Base-by-base conservation (phyloP, 2,113 vertebrate species). In the Trogon melanurus region DNA sequence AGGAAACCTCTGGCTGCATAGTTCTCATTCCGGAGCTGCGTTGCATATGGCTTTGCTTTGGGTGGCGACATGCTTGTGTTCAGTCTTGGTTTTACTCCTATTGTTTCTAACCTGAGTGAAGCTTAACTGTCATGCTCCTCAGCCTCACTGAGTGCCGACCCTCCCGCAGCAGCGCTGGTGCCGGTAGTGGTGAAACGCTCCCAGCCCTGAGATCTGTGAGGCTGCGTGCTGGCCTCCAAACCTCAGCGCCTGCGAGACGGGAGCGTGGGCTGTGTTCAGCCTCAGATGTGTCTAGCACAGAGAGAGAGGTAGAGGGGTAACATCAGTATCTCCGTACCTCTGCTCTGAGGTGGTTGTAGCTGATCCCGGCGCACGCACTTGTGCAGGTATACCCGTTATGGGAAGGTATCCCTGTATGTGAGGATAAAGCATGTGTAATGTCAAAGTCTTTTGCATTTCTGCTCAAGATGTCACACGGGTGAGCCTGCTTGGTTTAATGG, bases 1-100 rank as follows among this genome's bases (percentile, higher is more conserved):
- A 96, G 92, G 82, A 96, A 96, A 95, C 95, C 95, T 97, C 95
- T 95, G 95, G 69, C 94, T 84, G 91, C 96, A 95, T 96, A 95
- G 69, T 75, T 97, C 26, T 96, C 93, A 96, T 97, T 97, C 96
- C 96, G 92, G 95, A 93, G 94, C 91, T 2, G 72, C 85, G 91
- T 21, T 92, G 79, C 86, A 92, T 32, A 62, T 93, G 95, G 88
- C 93, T 96, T 93, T 87, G 95, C 93, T 95, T 62, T 91, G 89
- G 93, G 89, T 91, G 93, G 96, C 78, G 95, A 70, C 26, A 0
- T 61, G 51, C 79, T 78, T 44, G 30, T n/a, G 72, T 50, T 94
- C 60, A 19, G 21, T 14, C 85, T 72, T 21, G 66, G 50, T 44
- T 95, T 97, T 72, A 20, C 34, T 82, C 29, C 66, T 19, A 26